Percentiles rank a stretch among this genome's conserved stretches.
These are phyloP conservation scores for Ceraclea dissimilis DNA, from an alignment of 2,888 invertebrate species.

Conservation along the genomic window DNA sequence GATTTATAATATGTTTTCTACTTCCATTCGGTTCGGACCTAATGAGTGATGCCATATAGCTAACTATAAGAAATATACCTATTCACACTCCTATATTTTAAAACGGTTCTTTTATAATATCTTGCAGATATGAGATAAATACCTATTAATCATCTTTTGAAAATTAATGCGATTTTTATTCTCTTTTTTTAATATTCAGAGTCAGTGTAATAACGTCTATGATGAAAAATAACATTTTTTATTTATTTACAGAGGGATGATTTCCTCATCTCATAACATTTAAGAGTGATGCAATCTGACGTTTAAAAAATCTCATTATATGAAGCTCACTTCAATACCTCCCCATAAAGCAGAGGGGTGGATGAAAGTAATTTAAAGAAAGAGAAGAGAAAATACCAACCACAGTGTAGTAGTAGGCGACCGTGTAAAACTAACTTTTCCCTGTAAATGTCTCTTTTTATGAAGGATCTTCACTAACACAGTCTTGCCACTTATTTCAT, in stretches of 20 bases:
- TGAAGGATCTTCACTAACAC: not conserved
- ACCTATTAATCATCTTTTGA: no score
- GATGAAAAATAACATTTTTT: not conserved
- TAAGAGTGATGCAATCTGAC: constrained; percentile 26
- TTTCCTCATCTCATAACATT: constrained; percentile 13
- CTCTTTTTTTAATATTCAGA: no score
- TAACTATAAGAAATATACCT: no score
- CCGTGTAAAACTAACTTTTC: constrained; percentile 22
- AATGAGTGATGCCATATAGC: no score
- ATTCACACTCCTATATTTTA: no score
- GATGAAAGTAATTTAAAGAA: not conserved
- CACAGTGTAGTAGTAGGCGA: constrained; percentile 7
- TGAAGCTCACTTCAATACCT: constrained; percentile 20
- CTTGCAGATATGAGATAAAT: no score
- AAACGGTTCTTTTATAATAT: no score
- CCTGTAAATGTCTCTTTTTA: constrained; percentile 19
- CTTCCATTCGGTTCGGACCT: no score
- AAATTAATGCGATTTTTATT: no score
- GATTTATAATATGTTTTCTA: no score
- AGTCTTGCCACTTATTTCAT: constrained; percentile 8
- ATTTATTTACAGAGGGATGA: not conserved
- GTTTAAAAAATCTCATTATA: constrained; percentile 26
- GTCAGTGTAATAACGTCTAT: not conserved
- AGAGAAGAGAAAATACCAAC: not conserved
- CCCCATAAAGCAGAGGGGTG: not conserved